Conservation (phyloP, 2,797 vertebrate genomes). For the Smutsia gigantea region DNA sequence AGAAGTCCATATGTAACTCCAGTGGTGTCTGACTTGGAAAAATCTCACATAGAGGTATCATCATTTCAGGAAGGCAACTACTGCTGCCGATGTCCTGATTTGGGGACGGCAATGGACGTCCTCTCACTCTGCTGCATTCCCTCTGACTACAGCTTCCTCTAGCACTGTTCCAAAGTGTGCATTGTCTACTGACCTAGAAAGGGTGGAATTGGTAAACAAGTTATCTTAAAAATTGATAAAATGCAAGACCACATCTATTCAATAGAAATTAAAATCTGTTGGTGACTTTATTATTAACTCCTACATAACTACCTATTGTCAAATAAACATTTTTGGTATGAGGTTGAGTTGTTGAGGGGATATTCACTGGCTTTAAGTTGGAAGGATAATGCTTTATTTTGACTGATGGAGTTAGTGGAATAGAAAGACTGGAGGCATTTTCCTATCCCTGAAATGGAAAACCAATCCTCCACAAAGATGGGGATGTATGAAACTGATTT, state of each 20-base stretch:
- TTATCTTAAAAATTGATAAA: neutral
- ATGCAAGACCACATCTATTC: neutral
- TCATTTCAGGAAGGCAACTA: neutral
- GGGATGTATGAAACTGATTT: neutral
- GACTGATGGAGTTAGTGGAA: neutral
- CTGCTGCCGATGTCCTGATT: neutral
- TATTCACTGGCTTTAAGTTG: neutral
- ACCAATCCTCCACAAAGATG: neutral
- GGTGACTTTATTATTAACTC: neutral
- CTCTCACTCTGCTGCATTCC: neutral
- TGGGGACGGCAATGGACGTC: neutral
- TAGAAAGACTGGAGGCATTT: neutral
- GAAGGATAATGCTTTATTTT: neutral
- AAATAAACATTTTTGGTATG: neutral
- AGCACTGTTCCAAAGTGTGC: neutral
- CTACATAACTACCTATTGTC: neutral
- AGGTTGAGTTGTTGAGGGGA: neutral
- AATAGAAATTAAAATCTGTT: neutral
- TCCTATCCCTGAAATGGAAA: neutral
- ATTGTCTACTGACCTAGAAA: neutral
- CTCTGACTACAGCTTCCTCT: neutral
- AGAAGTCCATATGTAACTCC: neutral
- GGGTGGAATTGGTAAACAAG: neutral
- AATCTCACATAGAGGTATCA: neutral
- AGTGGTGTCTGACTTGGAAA: neutral